These are phyloP conservation scores for Spodoptera picta DNA, from an alignment of 2,888 invertebrate genomes.

Conservation along the genomic window DNA sequence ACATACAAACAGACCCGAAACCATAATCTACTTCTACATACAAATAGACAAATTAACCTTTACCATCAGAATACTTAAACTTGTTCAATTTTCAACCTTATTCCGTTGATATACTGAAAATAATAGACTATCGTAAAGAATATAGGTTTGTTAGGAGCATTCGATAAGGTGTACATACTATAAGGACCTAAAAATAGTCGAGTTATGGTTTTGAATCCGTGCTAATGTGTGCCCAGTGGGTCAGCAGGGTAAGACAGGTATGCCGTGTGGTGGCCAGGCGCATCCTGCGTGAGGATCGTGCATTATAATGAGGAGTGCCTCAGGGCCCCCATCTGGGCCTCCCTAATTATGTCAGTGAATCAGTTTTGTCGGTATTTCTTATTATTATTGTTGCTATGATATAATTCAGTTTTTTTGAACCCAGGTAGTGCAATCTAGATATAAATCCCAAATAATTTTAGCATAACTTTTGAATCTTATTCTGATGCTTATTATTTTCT, in stretches of 20 bases:
- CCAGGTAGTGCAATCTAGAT: too few species aligned
- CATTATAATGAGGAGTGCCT: slow-evolving; percentile 72
- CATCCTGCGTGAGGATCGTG: slow-evolving; percentile 68
- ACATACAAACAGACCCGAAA: slow-evolving; percentile 61
- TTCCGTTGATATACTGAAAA: slow-evolving; percentile 19
- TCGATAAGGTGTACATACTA: slow-evolving; percentile 50
- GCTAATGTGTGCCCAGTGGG: slow-evolving; percentile 76
- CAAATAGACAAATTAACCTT: slow-evolving; percentile 67
- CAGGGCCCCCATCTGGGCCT: slow-evolving; percentile 52
- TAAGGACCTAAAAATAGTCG: slow-evolving; percentile 62
- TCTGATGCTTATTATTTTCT: too few species aligned
- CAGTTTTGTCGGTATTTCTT: background rate
- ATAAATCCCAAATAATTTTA: too few species aligned
- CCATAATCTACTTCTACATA: slow-evolving; percentile 59
- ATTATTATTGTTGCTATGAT: background rate
- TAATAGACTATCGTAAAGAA: slow-evolving; percentile 6
- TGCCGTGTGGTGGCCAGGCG: slow-evolving; percentile 60
- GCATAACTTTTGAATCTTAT: too few species aligned
- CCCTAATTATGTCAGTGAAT: slow-evolving; percentile 27
- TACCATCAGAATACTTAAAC: slow-evolving; percentile 26
- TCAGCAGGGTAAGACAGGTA: slow-evolving; percentile 75
- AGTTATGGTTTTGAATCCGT: slow-evolving; percentile 71
- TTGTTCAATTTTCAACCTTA: slow-evolving; percentile 48
- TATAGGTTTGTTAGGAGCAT: slow-evolving; percentile 49
- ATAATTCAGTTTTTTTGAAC: too few species aligned